Percentiles rank a stretch among this genome's conserved stretches.
Conservation (phyloP, 1,140 invertebrate genomes). For the Leptinotarsa defecta region DNA sequence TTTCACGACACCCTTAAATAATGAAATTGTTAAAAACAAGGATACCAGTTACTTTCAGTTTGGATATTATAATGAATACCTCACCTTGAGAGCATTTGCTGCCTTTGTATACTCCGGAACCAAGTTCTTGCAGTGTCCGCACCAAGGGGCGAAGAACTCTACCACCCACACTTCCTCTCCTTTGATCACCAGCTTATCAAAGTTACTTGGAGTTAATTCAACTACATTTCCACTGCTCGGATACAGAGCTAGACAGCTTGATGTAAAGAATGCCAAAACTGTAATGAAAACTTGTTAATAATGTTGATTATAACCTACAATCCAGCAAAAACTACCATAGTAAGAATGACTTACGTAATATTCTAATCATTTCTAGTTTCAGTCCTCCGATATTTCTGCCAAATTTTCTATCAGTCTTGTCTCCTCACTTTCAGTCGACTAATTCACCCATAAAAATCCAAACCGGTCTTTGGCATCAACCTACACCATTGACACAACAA, state of each 20-base stretch:
- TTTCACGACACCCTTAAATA: conserved; percentile 83
- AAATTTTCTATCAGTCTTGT: too few species aligned
- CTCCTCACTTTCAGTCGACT: too few species aligned
- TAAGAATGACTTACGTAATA: neutral
- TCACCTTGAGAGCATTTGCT: conserved; percentile 83
- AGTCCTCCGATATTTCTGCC: too few species aligned
- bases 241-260: conserved; percentile 69
- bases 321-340: neutral
- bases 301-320: neutral
- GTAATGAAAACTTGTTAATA: conserved; percentile 17
- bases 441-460: too few species aligned
- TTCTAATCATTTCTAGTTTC: conserved; percentile 11
- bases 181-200: conserved; percentile 83
- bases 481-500: too few species aligned
- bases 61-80: neutral
- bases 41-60: too few species aligned
- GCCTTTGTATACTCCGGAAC: conserved; percentile 89
- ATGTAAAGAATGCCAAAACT: conserved; percentile 36
- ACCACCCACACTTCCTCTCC: conserved; percentile 89
- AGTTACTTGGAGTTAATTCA: conserved; percentile 89
- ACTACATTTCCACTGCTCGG: conserved; percentile 82
- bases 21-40: neutral
- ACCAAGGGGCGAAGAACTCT: conserved; percentile 96
- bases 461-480: too few species aligned
- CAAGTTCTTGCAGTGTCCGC: conserved; percentile 81